Evolutionary conservation across 2,797 vertebrate genomes (phyloP), one percentile per base, ranked within the genome.

Genomic region (Melanotaenia pygmaea): DNA sequence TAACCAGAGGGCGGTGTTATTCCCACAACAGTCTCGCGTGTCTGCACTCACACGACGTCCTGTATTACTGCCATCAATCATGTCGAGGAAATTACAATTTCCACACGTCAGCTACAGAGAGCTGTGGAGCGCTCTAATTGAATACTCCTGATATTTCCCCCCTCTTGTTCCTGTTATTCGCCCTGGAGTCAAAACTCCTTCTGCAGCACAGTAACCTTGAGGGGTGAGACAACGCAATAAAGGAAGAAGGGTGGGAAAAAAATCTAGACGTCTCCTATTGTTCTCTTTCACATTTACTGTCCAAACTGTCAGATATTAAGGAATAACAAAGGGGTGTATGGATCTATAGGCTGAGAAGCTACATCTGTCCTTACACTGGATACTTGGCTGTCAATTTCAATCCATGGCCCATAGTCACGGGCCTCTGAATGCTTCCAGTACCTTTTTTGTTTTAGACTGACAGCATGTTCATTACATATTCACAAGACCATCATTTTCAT

Each of bases 41-140:
- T 81, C 91, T 82, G 88, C 88, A 88, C 89, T 90, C 90, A 83
- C 90, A 85, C 80, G 77, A 85, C 84, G 86, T 83, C 81, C 76
- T 77, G 87, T 93, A 95, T 94, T 95, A 87, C 91, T 53, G 85
- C 88, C 94, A 95, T 95, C 93, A 94, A 94, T 94, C 94, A 95
- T 94, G 89, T 91, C 66, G 84, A 18, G 90, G 90, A 93, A 93
- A 93, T 94, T 94, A 92, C 92, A 94, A 94, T 95, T 94, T 94
- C 93, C 92, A 81, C 89, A 89, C 83, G 92, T 95, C 93, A 93
- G 93, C 92, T 86, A 74, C 85, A 72, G 86, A 91, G 90, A 87
- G 87, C 88, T 83, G 76, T 80, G 89, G 88, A 91, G 82, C 71
- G 74, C 82, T 87, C 85, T 93, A 93, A 93, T 92, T 93, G 91